Evolutionary conservation across 2,888 invertebrate genomes (phyloP).

Genomic region (Pseudococcus jackbeardsleyi): DNA sequence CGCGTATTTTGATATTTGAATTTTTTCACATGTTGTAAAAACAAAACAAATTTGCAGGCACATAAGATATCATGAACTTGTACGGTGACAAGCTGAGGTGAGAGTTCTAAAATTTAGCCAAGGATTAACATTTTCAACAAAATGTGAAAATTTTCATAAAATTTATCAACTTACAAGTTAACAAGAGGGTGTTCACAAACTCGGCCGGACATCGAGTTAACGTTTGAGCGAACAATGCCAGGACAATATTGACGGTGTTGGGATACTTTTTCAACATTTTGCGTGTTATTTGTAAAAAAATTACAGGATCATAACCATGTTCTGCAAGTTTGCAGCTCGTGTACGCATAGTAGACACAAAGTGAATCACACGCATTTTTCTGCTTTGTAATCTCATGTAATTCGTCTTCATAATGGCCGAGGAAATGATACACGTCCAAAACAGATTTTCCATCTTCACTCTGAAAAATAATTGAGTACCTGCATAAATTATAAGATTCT

Average conservation of each 20-base stretch:
- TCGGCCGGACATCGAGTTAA: conserved; percentile 22
- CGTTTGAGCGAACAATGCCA: conserved; percentile 22
- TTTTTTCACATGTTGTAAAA: no score
- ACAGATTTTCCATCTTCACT: not conserved
- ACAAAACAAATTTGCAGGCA: no score
- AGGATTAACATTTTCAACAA: no score
- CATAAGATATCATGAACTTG: no score
- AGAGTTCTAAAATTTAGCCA: no score
- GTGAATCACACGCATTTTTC: not conserved
- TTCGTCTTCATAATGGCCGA: not conserved
- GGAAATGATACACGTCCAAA: conserved; percentile 21
- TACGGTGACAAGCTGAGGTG: no score
- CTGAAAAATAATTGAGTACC: not conserved
- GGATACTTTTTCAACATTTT: conserved; percentile 57
- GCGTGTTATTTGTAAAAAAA: not conserved
- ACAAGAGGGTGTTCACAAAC: conserved; percentile 7
- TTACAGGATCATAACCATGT: conserved; percentile 1
- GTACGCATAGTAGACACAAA: conserved; percentile 24
- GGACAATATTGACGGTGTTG: not conserved
- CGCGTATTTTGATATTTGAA: no score
- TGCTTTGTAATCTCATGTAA: not conserved
- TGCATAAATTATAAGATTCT: no score
- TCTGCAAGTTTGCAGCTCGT: conserved; percentile 28
- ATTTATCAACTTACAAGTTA: conserved; percentile 48
- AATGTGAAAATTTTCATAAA: no score